These are phyloP conservation scores for Mesocricetus auratus DNA, from an alignment of 2,113 vertebrate species.

Conservation along the genomic window DNA sequence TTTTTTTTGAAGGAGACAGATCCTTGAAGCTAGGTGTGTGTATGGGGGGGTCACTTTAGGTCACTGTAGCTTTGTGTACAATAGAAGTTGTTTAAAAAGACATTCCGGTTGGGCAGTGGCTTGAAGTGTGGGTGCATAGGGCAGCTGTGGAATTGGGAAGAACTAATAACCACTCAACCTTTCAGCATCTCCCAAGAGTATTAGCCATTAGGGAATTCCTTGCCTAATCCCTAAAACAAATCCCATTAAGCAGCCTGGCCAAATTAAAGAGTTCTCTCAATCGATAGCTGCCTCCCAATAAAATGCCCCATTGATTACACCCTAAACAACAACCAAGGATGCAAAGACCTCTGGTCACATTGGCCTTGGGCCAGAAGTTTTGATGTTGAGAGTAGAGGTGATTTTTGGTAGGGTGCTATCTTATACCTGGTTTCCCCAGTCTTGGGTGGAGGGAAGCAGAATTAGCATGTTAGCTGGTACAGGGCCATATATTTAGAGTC, in stretches of 20 bases:
- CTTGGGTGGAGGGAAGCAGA: neutral
- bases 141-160: constrained; percentile 24
- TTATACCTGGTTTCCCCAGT: neutral
- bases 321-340: neutral
- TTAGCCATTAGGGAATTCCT: constrained; percentile 54
- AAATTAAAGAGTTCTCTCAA: constrained; percentile 30
- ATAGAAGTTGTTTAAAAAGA: constrained; percentile 26
- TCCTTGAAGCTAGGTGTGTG: constrained; percentile 44
- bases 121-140: neutral
- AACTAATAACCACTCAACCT: constrained; percentile 48
- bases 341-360: neutral
- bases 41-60: neutral
- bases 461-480: neutral
- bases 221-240: constrained; percentile 56
- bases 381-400: neutral
- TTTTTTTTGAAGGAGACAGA: constrained; percentile 35
- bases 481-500: neutral
- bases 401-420: neutral
- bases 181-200: constrained; percentile 27
- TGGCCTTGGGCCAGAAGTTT: neutral
- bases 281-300: constrained; percentile 43
- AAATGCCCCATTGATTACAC: constrained; percentile 42
- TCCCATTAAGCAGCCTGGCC: constrained; percentile 27
- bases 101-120: neutral
- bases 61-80: neutral